Conservation (phyloP, 2,113 vertebrate species). For the Formicarius rufipectus region DNA sequence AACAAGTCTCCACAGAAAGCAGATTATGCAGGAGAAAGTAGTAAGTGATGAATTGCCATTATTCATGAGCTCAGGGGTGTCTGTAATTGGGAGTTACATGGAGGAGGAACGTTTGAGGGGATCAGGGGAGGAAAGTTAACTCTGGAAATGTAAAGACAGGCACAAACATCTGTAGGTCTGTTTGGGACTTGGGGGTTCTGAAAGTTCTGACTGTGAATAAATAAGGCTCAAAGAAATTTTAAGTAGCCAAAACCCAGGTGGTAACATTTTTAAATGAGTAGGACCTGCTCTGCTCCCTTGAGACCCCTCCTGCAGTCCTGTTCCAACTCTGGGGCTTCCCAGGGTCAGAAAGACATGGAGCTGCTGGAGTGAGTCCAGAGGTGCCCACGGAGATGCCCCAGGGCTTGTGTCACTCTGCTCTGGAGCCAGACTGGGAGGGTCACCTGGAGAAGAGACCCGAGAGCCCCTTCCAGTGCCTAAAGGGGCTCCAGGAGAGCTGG, state of each 20-base stretch:
- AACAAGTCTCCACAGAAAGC: background rate
- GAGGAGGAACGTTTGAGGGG: background rate
- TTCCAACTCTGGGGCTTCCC: background rate
- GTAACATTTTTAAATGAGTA: background rate
- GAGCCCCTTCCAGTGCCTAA: rapidly evolving
- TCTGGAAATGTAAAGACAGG: background rate
- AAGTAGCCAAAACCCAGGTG: background rate
- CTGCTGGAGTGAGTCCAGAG: background rate
- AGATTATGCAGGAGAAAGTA: background rate
- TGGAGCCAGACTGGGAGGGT: background rate
- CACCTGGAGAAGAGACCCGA: background rate
- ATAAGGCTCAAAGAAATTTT: background rate
- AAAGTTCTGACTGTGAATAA: background rate
- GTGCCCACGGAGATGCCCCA: rapidly evolving
- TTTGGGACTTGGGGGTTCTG: background rate
- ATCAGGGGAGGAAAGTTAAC: background rate
- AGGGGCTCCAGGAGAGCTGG: background rate
- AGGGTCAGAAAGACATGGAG: rapidly evolving
- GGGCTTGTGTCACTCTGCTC: background rate
- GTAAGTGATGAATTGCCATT: background rate
- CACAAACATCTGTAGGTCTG: background rate
- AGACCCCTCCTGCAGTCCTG: background rate
- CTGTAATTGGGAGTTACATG: background rate
- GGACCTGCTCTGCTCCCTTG: background rate
- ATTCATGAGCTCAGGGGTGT: background rate